phyloP scores from a whole-genome alignment of 2,797 vertebrate genomes.

The Hylomyscus alleni region DNA sequence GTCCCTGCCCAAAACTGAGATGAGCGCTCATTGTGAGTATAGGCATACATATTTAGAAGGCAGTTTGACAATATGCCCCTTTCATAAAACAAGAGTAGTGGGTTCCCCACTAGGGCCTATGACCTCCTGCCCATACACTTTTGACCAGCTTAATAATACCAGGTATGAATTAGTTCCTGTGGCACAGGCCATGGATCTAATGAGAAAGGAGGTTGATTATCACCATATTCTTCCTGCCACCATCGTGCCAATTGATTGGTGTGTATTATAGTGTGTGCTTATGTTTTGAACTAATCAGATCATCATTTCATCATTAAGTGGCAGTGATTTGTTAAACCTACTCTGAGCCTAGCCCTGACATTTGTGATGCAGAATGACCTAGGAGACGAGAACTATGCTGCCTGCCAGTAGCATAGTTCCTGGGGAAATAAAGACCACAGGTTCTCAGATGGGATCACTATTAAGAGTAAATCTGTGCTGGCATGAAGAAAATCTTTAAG shows the following conservation, averaged over 20 bases:
- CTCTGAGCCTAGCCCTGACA: background rate
- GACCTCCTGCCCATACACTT: background rate
- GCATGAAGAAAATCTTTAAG: background rate
- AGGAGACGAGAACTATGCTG: background rate
- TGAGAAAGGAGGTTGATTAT: background rate
- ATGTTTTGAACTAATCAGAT: slow-evolving; percentile 57
- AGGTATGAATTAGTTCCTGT: background rate
- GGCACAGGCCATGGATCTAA: background rate
- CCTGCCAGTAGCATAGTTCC: background rate
- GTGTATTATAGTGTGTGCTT: background rate
- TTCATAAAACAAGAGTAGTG: background rate
- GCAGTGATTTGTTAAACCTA: slow-evolving; percentile 34
- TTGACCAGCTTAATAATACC: background rate
- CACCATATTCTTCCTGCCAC: background rate
- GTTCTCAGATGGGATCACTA: slow-evolving; percentile 26
- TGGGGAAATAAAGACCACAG: background rate
- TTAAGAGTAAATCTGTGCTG: background rate
- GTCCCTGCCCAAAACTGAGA: background rate
- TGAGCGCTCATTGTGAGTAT: too few species aligned
- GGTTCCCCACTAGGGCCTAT: background rate
- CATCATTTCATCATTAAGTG: slow-evolving; percentile 55
- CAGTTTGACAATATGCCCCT: background rate
- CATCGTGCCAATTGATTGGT: background rate
- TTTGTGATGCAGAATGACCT: background rate
- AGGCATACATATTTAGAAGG: background rate